phyloP scores from a whole-genome alignment of 2,888 invertebrate species.

The Eristalinus aeneus region DNA sequence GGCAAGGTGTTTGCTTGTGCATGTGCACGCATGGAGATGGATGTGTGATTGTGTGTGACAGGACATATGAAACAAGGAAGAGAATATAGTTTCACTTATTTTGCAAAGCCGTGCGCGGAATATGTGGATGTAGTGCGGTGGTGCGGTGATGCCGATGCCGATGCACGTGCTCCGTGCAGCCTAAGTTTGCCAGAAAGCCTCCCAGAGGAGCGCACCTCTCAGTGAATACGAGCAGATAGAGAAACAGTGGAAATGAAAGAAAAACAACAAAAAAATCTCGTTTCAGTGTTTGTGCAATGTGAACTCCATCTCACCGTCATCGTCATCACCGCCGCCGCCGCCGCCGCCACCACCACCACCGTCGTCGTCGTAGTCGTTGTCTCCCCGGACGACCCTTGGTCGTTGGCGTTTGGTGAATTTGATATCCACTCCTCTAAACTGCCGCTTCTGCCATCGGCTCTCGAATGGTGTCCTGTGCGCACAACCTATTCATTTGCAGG shows the following conservation, averaged over 20 bases:
- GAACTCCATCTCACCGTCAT: constrained; percentile 26
- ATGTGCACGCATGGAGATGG: not conserved
- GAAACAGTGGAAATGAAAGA: not conserved
- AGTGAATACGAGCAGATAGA: not conserved
- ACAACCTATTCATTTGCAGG: constrained; percentile 35
- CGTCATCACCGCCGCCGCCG: too few species aligned
- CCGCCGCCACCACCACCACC: too few species aligned
- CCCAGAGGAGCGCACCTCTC: constrained; percentile 19
- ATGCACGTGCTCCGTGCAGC: constrained; percentile 44
- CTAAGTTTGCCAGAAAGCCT: constrained; percentile 48
- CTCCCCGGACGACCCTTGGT: not conserved
- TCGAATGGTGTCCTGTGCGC: not conserved
- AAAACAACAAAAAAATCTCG: constrained; percentile 55
- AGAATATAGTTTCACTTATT: constrained; percentile 54
- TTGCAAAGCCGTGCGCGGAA: constrained; percentile 38
- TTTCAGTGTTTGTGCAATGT: constrained; percentile 57
- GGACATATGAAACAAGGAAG: constrained; percentile 48
- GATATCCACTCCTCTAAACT: constrained; percentile 25
- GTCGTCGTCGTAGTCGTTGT: not conserved
- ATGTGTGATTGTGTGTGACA: constrained; percentile 14
- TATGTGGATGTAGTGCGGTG: constrained; percentile 2
- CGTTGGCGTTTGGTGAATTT: constrained; percentile 47
- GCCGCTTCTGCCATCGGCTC: constrained; percentile 2
- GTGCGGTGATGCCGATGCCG: constrained; percentile 9
- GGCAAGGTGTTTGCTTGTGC: not conserved